These are phyloP conservation scores for Dichetophora obliterata DNA, from an alignment of 2,888 invertebrate species.

Conservation along the genomic window DNA sequence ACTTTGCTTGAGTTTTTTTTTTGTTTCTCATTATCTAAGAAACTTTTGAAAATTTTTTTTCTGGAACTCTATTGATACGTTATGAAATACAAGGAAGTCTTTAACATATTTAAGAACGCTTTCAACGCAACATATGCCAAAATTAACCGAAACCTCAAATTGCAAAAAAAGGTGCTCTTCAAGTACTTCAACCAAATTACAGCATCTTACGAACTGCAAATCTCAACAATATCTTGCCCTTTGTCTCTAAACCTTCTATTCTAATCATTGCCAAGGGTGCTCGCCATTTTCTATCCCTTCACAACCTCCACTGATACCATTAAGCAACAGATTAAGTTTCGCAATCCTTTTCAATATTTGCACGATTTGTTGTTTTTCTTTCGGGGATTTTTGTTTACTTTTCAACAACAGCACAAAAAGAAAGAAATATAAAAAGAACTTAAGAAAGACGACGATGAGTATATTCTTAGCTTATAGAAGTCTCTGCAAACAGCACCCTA, in stretches of 20 bases:
- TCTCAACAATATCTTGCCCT: not conserved
- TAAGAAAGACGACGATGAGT: not conserved
- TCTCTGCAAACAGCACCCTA: not conserved
- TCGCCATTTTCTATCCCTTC: not conserved
- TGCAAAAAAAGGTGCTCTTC: too few relatives aligned
- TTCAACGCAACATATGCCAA: too few relatives aligned
- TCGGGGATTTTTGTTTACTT: not conserved
- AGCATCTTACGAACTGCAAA: too few relatives aligned
- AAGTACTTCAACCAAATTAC: too few relatives aligned
- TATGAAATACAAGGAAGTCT: too few relatives aligned
- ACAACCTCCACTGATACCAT: not conserved
- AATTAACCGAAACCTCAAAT: too few relatives aligned
- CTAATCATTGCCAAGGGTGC: constrained; percentile 19
- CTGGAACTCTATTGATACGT: too few relatives aligned
- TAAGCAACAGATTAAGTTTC: constrained; percentile 31
- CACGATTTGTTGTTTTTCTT: constrained; percentile 26
- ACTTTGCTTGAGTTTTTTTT: too few relatives aligned
- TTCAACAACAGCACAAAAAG: not conserved
- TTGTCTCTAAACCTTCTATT: not conserved
- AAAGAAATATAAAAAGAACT: too few relatives aligned
- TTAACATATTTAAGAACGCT: too few relatives aligned
- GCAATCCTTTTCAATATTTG: constrained; percentile 38
- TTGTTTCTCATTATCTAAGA: too few relatives aligned
- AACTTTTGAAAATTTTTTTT: too few relatives aligned
- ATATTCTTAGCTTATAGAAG: not conserved